Percentiles rank a stretch among this genome's conserved stretches.
phyloP scores from a whole-genome alignment of 1,140 invertebrate species.

The Tachypleus tridentatus region DNA sequence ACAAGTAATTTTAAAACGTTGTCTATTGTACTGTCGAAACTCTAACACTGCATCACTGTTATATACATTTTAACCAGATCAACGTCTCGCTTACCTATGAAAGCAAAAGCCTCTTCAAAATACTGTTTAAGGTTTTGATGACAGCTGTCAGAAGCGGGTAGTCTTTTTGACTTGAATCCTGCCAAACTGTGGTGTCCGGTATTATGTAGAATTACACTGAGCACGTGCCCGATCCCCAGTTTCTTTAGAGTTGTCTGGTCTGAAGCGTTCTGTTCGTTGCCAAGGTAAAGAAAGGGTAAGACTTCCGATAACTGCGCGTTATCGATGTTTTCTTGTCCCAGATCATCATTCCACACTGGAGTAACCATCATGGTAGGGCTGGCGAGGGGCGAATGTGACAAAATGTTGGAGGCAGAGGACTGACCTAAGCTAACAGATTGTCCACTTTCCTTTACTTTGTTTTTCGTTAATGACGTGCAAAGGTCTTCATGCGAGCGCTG shows the following conservation, averaged over 20 bases:
- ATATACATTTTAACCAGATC: no score
- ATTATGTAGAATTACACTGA: conserved; percentile 69
- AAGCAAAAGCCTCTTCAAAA: conserved; percentile 79
- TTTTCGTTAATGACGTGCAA: conserved; percentile 26
- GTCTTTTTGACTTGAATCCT: conserved; percentile 64
- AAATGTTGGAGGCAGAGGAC: neutral
- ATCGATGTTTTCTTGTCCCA: conserved; percentile 48
- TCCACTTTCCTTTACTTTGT: no score
- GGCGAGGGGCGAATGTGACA: no score
- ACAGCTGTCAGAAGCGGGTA: conserved; percentile 69
- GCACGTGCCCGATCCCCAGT: conserved; percentile 56
- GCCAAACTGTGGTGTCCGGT: conserved; percentile 53
- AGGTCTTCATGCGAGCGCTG: conserved; percentile 30
- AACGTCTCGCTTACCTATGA: conserved; percentile 58
- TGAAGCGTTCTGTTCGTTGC: conserved; percentile 69
- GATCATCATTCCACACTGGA: conserved; percentile 14
- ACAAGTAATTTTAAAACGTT: no score
- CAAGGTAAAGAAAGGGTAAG: conserved; percentile 74
- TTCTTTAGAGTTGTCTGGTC: conserved; percentile 52
- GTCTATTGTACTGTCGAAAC: no score
- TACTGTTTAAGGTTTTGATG: conserved; percentile 85
- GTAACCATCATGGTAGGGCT: no score
- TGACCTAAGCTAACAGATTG: neutral
- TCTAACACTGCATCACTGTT: no score
- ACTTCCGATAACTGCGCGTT: conserved; percentile 63